A percentile compares a stretch with the other conserved stretches of the same genome.
These are phyloP conservation scores for Cantharis rufa DNA, from an alignment of 2,888 invertebrate genomes.

Conservation along the genomic window DNA sequence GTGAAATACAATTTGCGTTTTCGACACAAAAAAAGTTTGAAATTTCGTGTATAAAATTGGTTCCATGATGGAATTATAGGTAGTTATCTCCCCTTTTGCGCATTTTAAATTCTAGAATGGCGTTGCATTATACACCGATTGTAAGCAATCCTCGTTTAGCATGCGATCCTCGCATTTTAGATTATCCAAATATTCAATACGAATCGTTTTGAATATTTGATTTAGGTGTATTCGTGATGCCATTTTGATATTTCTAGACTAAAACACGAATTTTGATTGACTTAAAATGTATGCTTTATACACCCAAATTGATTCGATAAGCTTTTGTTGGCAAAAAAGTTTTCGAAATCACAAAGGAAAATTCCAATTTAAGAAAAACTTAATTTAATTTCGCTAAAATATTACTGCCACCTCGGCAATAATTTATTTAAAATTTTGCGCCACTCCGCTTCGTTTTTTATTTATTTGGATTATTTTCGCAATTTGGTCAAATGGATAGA, in stretches of 20 bases:
- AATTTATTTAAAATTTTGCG: not conserved
- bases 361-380: not conserved
- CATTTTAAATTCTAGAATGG: constrained; percentile 39
- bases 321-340: not conserved
- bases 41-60: constrained; percentile 35
- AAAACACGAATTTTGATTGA: constrained; percentile 15
- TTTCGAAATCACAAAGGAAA: not conserved
- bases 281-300: constrained; percentile 6
- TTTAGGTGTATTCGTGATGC: constrained; percentile 18
- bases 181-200: constrained; percentile 28
- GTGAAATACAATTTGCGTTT: constrained; percentile 6
- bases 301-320: constrained; percentile 4
- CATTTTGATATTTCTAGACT: constrained; percentile 10
- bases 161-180: constrained; percentile 33
- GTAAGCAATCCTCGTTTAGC: constrained; percentile 34
- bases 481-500: constrained; percentile 21
- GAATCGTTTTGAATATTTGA: constrained; percentile 29
- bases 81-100: constrained; percentile 45
- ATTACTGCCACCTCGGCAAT: not conserved
- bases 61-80: constrained; percentile 44
- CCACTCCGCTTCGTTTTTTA: not conserved
- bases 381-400: not conserved
- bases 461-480: not conserved
- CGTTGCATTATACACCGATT: constrained; percentile 40
- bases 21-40: constrained; percentile 13